Base-by-base conservation (phyloP, 2,888 invertebrate genomes). In the Dryobota labecula region DNA sequence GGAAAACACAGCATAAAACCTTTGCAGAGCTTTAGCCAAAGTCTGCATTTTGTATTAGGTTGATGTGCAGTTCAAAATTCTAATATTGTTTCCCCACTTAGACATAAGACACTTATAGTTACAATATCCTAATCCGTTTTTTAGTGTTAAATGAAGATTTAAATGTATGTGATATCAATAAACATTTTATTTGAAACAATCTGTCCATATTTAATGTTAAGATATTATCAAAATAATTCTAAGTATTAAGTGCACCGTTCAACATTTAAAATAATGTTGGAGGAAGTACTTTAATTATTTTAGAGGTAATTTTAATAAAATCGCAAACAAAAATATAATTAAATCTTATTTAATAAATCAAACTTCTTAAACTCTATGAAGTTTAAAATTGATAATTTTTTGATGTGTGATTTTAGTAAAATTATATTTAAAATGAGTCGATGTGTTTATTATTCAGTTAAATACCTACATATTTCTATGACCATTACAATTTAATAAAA, bases 161-260 rank as follows among this genome's bases (percentile, higher is more conserved):
- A 84, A 89, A 86, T 89, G 83, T 88, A 89, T 93, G 93, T 93
- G 93, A 93, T 93, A 93, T 92, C 88, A 88, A 84, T 90, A 85
- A 87, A 89, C 88, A 87, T 91, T 92, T 91, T 90, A 91, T 92
- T 91, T 89, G 89, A 92, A 92, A 90, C 90, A 93, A 89, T 92
- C 92, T 92, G 93, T 93, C 93, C 93, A 92, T 93, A 90, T 85
- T 53, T 89, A 87, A 86, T 75, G 70, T 78, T 85, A 84, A 83
- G 83, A 78, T 81, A 80, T 84, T 86, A 87, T 85, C 79, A 85
- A 82, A 78, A 77, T 84, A 82, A 83, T 82, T 82, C 76, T 85
- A 88, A 86, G 85, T 86, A 86, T 84, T 84, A 80, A 77, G 73
- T 81, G 77, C 66, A 77, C 80, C 85, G 70, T 82, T 81, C 78